These are phyloP conservation scores for Muntiacus reevesi DNA, from an alignment of 2,113 vertebrate genomes.

Conservation along the genomic window DNA sequence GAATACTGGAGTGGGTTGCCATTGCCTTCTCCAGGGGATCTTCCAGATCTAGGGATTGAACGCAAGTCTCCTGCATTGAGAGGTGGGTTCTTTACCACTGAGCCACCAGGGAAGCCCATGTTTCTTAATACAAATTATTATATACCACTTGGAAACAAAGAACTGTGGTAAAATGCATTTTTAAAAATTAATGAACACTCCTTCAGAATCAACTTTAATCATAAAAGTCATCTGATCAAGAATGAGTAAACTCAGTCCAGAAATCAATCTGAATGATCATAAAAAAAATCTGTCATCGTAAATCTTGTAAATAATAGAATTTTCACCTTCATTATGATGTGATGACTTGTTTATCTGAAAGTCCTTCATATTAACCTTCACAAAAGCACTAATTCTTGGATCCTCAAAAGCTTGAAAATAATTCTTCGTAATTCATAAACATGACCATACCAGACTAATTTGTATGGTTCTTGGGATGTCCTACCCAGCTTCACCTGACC, in stretches of 20 bases:
- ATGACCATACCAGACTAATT: not conserved
- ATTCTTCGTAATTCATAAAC: not conserved
- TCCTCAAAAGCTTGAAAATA: not conserved
- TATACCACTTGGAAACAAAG: not conserved
- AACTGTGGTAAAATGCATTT: not conserved
- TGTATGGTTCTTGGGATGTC: not conserved
- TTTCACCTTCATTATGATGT: not conserved
- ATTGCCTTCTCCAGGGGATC: not conserved
- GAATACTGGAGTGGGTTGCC: not conserved
- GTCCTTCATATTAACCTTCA: conserved; percentile 21
- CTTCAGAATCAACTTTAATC: not conserved
- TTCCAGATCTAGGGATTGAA: not conserved
- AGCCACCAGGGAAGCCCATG: not conserved
- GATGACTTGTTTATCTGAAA: conserved; percentile 27
- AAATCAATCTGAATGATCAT: not conserved
- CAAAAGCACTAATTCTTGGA: not conserved
- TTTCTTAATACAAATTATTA: conserved; percentile 1
- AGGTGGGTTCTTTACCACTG: not conserved
- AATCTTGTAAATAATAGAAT: conserved; percentile 9
- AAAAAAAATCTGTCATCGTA: conserved; percentile 12
- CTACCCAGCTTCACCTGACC: not conserved
- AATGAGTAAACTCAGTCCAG: not conserved
- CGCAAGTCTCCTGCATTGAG: not conserved
- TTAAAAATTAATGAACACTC: not conserved
- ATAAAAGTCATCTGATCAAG: not conserved